A percentile compares a stretch with the other conserved stretches of the same genome.
Evolutionary conservation across 2,113 vertebrate genomes (phyloP).

Genomic region (Promerops cafer): DNA sequence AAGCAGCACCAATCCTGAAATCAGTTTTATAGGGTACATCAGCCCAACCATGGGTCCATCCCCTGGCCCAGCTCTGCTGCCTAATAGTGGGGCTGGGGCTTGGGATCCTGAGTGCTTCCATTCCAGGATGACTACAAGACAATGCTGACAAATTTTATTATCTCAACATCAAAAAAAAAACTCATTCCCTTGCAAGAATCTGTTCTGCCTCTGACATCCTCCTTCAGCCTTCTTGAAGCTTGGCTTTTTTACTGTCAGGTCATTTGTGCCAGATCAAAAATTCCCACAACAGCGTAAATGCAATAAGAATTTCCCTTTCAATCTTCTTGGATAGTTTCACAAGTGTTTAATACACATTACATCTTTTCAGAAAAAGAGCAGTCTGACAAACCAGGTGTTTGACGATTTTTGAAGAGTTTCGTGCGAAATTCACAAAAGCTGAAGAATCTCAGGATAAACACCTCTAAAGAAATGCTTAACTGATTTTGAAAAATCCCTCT

Average conservation of each 20-base stretch:
- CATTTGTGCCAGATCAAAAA: neutral
- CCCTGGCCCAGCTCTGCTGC: accelerated
- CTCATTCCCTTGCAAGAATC: neutral
- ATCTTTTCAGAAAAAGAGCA: neutral
- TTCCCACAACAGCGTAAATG: neutral
- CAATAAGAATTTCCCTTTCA: neutral
- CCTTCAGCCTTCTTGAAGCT: neutral
- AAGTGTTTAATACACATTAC: neutral
- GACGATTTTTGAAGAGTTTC: neutral
- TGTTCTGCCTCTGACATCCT: neutral
- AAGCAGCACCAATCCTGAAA: neutral
- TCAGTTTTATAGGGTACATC: accelerated
- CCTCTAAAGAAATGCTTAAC: neutral
- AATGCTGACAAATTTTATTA: neutral
- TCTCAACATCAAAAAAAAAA: neutral
- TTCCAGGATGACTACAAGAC: neutral
- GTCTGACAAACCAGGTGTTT: neutral
- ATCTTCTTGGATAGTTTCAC: neutral
- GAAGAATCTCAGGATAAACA: neutral
- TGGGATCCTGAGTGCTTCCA: accelerated
- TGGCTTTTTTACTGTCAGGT: neutral
- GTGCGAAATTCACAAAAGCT: neutral
- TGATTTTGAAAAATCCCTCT: neutral
- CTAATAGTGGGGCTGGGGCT: neutral
- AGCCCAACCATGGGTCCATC: accelerated